Conservation (phyloP, 2,888 invertebrate species). For the Eristalis intricaria region DNA sequence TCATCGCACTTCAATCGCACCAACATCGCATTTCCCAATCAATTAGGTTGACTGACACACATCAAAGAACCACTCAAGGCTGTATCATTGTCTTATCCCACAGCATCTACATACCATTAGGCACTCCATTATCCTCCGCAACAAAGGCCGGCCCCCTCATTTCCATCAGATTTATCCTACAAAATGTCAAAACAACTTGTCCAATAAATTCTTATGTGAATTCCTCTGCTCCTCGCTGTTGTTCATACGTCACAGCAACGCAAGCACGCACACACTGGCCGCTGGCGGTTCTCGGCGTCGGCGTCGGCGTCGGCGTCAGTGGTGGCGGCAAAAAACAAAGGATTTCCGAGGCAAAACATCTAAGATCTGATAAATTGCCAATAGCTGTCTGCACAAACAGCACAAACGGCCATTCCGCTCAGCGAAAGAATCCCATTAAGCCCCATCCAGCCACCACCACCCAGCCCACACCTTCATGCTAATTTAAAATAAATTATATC, state of each 20-base stretch:
- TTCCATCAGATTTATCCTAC: not conserved
- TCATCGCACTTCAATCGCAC: not conserved
- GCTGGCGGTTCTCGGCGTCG: not conserved
- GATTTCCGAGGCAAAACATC: not conserved
- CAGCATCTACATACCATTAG: not conserved
- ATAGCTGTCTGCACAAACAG: constrained; percentile 15
- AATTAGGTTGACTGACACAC: not conserved
- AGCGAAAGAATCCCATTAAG: constrained; percentile 6
- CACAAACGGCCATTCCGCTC: not conserved
- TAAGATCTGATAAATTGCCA: constrained; percentile 37
- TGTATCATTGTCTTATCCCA: not conserved
- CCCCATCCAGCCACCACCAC: not conserved
- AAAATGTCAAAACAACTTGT: not conserved
- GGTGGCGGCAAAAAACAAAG: not conserved
- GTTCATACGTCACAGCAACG: not conserved
- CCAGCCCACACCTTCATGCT: not conserved
- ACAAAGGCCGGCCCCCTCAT: not conserved
- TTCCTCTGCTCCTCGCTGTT: not conserved
- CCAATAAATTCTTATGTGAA: not conserved
- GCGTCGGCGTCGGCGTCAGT: not conserved
- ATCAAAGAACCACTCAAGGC: not conserved
- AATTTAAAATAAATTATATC: constrained; percentile 25
- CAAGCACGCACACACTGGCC: not conserved
- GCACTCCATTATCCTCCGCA: not conserved
- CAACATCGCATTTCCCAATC: too few species aligned